These are phyloP conservation scores for Oxyura jamaicensis DNA, from an alignment of 2,113 vertebrate genomes.

Conservation along the genomic window DNA sequence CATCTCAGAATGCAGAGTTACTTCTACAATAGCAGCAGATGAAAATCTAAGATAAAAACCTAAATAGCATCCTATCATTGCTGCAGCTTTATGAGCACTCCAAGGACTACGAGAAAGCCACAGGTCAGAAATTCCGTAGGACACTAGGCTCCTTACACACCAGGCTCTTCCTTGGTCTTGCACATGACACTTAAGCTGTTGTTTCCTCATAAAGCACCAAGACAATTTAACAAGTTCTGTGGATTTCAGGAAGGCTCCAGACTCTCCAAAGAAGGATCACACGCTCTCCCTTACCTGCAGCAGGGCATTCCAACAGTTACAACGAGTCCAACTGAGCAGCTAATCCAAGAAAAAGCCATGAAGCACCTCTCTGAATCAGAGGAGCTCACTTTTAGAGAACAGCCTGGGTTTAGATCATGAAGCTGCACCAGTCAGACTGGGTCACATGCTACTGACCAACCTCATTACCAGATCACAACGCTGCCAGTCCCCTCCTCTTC, in stretches of 20 bases:
- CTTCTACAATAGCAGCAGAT: neutral
- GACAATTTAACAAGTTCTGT: neutral
- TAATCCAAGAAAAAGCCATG: neutral
- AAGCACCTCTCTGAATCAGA: neutral
- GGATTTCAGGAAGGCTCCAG: neutral
- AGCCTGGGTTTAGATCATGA: neutral
- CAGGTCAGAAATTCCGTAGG: neutral
- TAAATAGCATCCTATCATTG: rapidly evolving
- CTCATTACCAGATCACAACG: neutral
- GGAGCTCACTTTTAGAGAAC: neutral
- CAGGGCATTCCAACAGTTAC: neutral
- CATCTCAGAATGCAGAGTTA: neutral
- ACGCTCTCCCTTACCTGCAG: neutral
- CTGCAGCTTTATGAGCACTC: neutral
- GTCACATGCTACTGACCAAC: neutral
- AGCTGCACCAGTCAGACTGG: neutral
- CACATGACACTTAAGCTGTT: rapidly evolving
- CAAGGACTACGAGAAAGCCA: neutral
- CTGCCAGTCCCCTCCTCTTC: neutral
- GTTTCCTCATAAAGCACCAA: neutral
- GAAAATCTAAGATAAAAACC: neutral
- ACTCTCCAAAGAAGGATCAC: neutral
- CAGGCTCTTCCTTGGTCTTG: neutral
- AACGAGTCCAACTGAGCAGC: neutral
- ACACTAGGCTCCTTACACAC: neutral